Percentiles rank a stretch among this genome's conserved stretches.
Conservation (phyloP, 2,888 invertebrate genomes). For the Sphaeridia pumilis region DNA sequence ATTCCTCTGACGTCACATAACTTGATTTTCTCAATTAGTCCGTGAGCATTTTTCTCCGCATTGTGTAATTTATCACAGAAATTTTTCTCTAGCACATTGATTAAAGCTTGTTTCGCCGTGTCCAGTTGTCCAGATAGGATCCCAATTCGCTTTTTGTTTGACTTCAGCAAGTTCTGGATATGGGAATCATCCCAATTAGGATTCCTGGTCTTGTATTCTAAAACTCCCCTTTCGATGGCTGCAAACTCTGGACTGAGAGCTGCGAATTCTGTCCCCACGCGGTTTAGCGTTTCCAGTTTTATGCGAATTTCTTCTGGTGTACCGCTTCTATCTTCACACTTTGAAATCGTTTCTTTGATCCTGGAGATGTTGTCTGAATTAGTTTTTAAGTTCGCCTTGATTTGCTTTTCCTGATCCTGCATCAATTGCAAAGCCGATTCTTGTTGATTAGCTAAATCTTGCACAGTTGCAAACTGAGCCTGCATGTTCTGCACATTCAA, state of each 20-base stretch:
- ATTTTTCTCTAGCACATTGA: constrained; percentile 72
- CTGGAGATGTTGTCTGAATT: constrained; percentile 58
- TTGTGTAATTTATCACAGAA: constrained; percentile 73
- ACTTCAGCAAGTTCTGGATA: constrained; percentile 67
- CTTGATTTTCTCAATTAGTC: constrained; percentile 72
- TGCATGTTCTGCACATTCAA: constrained; percentile 53
- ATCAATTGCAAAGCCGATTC: constrained; percentile 60
- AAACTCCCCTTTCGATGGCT: constrained; percentile 55
- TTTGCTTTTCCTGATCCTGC: constrained; percentile 58
- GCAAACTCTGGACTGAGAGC: constrained; percentile 56
- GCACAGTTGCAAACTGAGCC: constrained; percentile 63
- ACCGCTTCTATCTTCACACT: constrained; percentile 80
- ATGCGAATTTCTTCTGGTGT: constrained; percentile 71
- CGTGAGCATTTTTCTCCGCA: constrained; percentile 64
- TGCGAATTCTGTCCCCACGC: constrained; percentile 58
- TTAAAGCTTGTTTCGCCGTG: constrained; percentile 60
- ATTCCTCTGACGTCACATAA: constrained; percentile 84
- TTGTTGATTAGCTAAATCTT: constrained; percentile 59
- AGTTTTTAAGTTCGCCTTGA: constrained; percentile 59
- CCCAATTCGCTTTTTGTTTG: constrained; percentile 71
- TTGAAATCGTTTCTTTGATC: constrained; percentile 69
- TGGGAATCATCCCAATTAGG: constrained; percentile 66
- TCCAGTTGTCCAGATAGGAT: constrained; percentile 63
- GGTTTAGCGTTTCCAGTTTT: constrained; percentile 61
- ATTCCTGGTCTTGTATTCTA: constrained; percentile 58